These are phyloP conservation scores for Colaptes auratus DNA, from an alignment of 2,113 vertebrate genomes.

Conservation along the genomic window DNA sequence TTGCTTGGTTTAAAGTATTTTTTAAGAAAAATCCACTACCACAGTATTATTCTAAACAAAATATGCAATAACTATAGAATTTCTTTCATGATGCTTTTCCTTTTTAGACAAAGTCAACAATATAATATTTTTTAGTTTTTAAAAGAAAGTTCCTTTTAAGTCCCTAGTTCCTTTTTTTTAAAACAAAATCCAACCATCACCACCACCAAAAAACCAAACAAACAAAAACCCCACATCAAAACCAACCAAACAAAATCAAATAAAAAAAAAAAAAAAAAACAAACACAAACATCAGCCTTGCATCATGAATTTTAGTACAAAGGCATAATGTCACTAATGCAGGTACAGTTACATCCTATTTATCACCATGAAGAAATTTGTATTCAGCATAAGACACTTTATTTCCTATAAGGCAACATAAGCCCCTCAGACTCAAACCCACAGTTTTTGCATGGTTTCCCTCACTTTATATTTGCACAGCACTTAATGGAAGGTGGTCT, in stretches of 20 bases:
- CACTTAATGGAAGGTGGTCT: neutral
- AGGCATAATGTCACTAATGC: neutral
- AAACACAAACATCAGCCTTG: too few relatives aligned
- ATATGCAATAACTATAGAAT: neutral
- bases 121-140: neutral
- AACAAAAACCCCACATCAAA: too few relatives aligned
- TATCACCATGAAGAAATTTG: neutral
- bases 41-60: neutral
- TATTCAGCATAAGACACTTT: neutral
- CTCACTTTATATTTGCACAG: neutral
- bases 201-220: too few relatives aligned
- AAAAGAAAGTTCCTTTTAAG: neutral
- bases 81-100: neutral
- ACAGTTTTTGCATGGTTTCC: neutral
- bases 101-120: neutral
- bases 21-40: neutral
- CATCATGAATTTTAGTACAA: neutral
- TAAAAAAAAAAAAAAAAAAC: too few relatives aligned
- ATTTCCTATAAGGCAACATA: neutral
- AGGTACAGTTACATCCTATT: neutral
- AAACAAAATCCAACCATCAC: fast-evolving
- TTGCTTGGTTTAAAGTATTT: neutral
- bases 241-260: too few relatives aligned
- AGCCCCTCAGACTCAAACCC: neutral
- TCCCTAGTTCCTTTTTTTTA: neutral